phyloP scores from a whole-genome alignment of 2,888 invertebrate species.

The Gastracanthus pulcherrimus region DNA sequence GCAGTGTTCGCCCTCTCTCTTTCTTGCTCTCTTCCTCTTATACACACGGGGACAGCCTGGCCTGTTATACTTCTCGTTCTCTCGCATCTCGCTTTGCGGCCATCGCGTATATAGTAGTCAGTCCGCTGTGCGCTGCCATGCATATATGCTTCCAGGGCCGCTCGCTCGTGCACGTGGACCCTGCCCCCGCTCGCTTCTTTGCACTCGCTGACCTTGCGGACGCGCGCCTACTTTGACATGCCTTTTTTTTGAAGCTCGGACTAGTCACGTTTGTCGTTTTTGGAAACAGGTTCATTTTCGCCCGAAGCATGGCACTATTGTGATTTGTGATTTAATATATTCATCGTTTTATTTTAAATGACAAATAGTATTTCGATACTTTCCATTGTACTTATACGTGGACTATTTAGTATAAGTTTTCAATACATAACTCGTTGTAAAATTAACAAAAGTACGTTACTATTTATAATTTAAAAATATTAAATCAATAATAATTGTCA shows the following conservation, averaged over 20 bases:
- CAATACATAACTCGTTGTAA: no score
- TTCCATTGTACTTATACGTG: no score
- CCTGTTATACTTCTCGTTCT: background rate
- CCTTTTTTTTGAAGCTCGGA: background rate
- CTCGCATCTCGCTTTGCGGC: background rate
- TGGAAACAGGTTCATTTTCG: constrained; percentile 1
- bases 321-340: no score
- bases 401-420: no score
- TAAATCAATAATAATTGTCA: no score
- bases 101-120: background rate
- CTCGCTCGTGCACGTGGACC: background rate
- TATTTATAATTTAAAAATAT: no score
- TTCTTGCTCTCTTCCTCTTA: background rate
- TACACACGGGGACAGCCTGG: constrained; percentile 5
- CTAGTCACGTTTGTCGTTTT: background rate
- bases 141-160: constrained; percentile 12
- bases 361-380: no score
- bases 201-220: background rate
- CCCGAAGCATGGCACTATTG: background rate
- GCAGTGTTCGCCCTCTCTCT: background rate
- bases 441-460: no score
- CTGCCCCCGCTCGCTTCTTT: background rate
- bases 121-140: background rate
- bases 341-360: no score
- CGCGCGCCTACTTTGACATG: background rate